Conservation (phyloP, 2,797 vertebrate genomes). For the Danio jaintianensis region DNA sequence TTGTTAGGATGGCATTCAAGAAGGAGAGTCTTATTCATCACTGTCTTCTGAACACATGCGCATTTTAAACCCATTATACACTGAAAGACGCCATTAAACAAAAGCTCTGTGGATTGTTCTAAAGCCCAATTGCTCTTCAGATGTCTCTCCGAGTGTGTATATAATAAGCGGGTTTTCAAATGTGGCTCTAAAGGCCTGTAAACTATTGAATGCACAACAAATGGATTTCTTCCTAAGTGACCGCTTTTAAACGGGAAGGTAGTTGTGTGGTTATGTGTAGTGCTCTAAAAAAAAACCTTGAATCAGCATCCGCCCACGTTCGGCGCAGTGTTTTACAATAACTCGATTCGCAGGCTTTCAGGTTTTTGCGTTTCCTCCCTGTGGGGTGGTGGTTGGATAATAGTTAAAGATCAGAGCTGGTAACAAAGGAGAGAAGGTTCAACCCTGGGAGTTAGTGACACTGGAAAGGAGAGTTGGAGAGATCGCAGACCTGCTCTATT, state of each 20-base stretch:
- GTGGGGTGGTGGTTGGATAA: slow-evolving; percentile 18
- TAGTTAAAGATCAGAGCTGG: slow-evolving; percentile 27
- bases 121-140: slow-evolving; percentile 18
- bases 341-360: slow-evolving; percentile 23
- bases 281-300: slow-evolving; percentile 13
- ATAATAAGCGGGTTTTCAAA: neutral
- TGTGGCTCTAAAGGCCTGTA: neutral
- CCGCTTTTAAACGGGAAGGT: slow-evolving; percentile 20
- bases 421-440: slow-evolving; percentile 31
- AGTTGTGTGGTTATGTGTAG: slow-evolving; percentile 26
- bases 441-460: slow-evolving; percentile 26
- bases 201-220: slow-evolving; percentile 3
- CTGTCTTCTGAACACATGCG: slow-evolving; percentile 23
- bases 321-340: slow-evolving; percentile 20
- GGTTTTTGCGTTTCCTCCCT: slow-evolving; percentile 7
- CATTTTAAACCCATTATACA: slow-evolving; percentile 40
- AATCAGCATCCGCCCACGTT: slow-evolving; percentile 36
- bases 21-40: slow-evolving; percentile 31
- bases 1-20: slow-evolving; percentile 6
- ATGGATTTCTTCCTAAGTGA: slow-evolving; percentile 33
- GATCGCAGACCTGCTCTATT: slow-evolving; percentile 36
- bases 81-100: slow-evolving; percentile 35
- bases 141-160: neutral
- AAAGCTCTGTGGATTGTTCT: slow-evolving; percentile 24
- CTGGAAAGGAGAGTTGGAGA: slow-evolving; percentile 22